These are phyloP conservation scores for Myotis vivesi DNA, from an alignment of 2,797 vertebrate genomes.

Conservation along the genomic window DNA sequence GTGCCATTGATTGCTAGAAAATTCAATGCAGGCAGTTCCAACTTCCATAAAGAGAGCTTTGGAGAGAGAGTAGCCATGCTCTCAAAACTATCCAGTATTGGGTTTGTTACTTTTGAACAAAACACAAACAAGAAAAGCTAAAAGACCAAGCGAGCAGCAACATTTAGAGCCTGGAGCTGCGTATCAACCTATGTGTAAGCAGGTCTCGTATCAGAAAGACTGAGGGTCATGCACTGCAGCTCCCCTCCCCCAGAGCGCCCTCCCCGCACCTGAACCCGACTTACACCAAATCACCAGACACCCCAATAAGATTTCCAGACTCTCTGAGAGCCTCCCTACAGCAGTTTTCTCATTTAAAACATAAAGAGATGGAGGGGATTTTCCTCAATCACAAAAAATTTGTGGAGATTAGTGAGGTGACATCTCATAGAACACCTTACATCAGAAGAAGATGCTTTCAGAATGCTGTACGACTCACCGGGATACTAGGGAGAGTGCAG, in stretches of 20 bases:
- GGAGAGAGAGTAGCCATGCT: not conserved
- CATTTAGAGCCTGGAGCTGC: not conserved
- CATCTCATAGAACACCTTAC: not conserved
- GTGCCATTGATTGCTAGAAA: conserved; percentile 5
- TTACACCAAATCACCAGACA: not conserved
- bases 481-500: not conserved
- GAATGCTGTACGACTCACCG: accelerated
- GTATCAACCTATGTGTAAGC: not conserved
- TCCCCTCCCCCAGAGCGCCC: not conserved
- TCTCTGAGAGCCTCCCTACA: not conserved
- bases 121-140: conserved; percentile 32
- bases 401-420: not conserved
- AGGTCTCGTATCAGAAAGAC: not conserved
- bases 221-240: not conserved
- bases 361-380: not conserved
- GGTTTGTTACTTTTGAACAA: conserved; percentile 5
- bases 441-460: not conserved
- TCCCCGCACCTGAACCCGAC: not conserved
- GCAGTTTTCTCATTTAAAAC: conserved; percentile 8
- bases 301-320: not conserved
- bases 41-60: not conserved
- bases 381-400: not conserved
- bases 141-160: not conserved
- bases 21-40: not conserved
- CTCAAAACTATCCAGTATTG: not conserved